Evolutionary conservation across 2,888 invertebrate genomes (phyloP), one percentile per base, ranked within the genome.

Genomic region (Harpalus rufipes): DNA sequence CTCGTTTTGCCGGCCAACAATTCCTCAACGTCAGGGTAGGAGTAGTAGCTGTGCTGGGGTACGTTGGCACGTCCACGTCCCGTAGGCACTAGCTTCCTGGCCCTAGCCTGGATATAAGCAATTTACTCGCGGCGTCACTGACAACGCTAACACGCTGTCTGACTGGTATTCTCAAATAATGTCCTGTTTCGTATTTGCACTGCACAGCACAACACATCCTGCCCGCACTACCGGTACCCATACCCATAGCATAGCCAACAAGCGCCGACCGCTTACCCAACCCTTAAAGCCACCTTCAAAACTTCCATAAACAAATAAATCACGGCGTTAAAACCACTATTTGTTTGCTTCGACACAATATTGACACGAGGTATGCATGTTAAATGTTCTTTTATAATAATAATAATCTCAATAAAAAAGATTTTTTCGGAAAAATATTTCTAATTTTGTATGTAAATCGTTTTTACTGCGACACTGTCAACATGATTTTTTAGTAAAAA

Each of bases 161-260:
- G 61, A 76, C 74, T 84, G 84, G 84, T 84, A 84, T 76, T 82
- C 84, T 76, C 76, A 84, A 74, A 84, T 84, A 84, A 84, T 76
- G 84, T 84, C 84, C 76, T 84, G 84, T 84, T 84, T 61, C 74
- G 56, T 78, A 78, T 59, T 84, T 76, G 63, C 76, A 84, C 76
- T 56, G 61, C 58, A 61, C 12, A 32, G 61, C 18, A 16, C 21
- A 12, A 8, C 18, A 16, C 21, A 12, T 8, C 18, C 21, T 63
- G 21, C 76, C 51, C 21, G 63, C 21, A 63, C 63, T 63, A 56
- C 76, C 51, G 44, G 76, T 44, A 56, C 76, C 76, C 44, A 39
- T 7, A 44, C 74, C 44, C 44, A 51, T 41, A 72, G 16, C 63
- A 18, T 21, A 63, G 21, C 68, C 21, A 63, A 39, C 68, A 14